Evolutionary conservation across 2,888 invertebrate species (phyloP), one percentile per base, ranked within the genome.

Genomic region (Lepidocyrtinus sp.): DNA sequence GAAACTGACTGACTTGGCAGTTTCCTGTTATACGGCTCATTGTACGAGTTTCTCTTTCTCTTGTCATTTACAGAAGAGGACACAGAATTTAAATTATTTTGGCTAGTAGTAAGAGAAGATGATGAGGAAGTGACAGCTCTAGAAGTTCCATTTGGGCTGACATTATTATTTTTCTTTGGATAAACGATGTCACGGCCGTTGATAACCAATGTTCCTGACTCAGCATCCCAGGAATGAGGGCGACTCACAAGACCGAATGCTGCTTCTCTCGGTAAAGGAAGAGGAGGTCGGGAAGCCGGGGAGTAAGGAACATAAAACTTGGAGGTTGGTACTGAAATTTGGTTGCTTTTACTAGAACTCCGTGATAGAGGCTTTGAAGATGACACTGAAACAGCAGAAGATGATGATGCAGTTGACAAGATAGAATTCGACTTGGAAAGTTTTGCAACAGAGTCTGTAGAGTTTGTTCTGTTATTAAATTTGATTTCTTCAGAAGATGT

Each of bases 211-310:
- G 74, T 64, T 24, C 59, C 78, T 55, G 70, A 74, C 24, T 75
- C 82, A 67, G 77, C 72, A 62, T 85, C 81, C 85, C 85, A 85
- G 19, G 83, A 83, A 63, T 74, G 81, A 19, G 83, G 85, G 21
- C 82, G 74, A 64, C 25, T 55, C 5, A 36, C 12, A 2, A 55
- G 15, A 7, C 59, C 77, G 21, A 64, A 73, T 1, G 69, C 71
- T 15, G 75, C 1, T 3, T 72, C 72, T 24, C 65, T 27, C 0
- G 82, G 81, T 17, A 78, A 68, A 0, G 81, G 84, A 7, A 75
- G 67, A 7, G 82, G 80, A 45, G 80, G 84, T 15, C 74, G 82
- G 12, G 72, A 55, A 0, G 75, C 25, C n/a, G 67, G 63, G 55
- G 36, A 12, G 26, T 2, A 46, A n/a, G 74, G 75, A 9, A 81